phyloP scores from a whole-genome alignment of 2,113 vertebrate genomes.

The Neofelis nebulosa region DNA sequence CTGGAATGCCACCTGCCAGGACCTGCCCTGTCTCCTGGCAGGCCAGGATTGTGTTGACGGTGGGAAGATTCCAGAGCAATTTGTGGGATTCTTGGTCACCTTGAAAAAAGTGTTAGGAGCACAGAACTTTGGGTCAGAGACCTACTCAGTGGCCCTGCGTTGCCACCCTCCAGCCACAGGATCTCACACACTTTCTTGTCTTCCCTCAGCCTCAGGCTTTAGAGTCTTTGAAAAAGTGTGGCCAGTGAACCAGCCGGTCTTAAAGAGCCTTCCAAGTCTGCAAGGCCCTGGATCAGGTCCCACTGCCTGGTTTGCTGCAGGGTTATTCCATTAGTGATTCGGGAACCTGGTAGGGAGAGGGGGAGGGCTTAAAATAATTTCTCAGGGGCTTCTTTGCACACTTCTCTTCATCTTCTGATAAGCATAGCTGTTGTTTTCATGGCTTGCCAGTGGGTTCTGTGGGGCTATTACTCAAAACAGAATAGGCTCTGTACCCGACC shows the following conservation, averaged over 20 bases:
- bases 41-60: background rate
- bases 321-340: accelerated
- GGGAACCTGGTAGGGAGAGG: background rate
- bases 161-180: background rate
- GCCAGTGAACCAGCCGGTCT: background rate
- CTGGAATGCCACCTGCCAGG: background rate
- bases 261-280: background rate
- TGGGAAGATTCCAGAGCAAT: background rate
- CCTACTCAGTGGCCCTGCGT: background rate
- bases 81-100: background rate
- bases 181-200: background rate
- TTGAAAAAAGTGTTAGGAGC: background rate
- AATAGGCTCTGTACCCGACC: background rate
- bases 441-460: background rate
- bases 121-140: background rate
- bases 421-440: background rate
- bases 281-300: background rate
- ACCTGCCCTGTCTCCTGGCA: background rate
- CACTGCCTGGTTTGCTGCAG: background rate
- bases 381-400: background rate
- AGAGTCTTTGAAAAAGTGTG: background rate
- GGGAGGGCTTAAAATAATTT: background rate
- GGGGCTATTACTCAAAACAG: background rate
- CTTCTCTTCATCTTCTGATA: background rate
- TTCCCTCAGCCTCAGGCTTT: background rate